phyloP scores from a whole-genome alignment of 2,888 invertebrate genomes.

The Zhengitettix transpicula region DNA sequence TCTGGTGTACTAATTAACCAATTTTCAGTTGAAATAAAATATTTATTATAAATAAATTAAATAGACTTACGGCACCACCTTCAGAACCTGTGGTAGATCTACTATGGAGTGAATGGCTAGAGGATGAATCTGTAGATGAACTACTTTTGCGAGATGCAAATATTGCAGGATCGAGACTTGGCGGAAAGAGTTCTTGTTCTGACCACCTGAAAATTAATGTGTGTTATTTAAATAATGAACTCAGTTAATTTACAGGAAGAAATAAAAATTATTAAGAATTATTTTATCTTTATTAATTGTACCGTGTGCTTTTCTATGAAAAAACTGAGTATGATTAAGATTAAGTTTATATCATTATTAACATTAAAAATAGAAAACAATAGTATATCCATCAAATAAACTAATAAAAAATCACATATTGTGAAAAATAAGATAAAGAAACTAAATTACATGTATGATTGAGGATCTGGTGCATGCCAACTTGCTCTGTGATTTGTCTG shows the following conservation, averaged over 20 bases:
- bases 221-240: too few species aligned
- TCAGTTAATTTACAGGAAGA: too few species aligned
- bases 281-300: too few species aligned
- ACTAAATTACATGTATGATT: neutral
- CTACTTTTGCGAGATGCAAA: slow-evolving; percentile 39
- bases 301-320: too few species aligned
- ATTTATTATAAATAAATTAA: neutral
- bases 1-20: too few species aligned
- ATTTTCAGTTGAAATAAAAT: neutral
- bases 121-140: slow-evolving; percentile 41
- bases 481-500: neutral
- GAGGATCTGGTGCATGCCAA: neutral
- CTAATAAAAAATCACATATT: too few species aligned
- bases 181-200: slow-evolving; percentile 16
- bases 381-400: too few species aligned
- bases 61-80: slow-evolving; percentile 19
- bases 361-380: too few species aligned
- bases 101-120: slow-evolving; percentile 38
- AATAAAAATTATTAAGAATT: too few species aligned
- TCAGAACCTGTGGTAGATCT: slow-evolving; percentile 34
- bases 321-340: too few species aligned
- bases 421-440: too few species aligned
- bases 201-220: slow-evolving; percentile 14
- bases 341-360: too few species aligned
- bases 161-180: slow-evolving; percentile 18